Evolutionary conservation across 1,140 invertebrate genomes (phyloP).

Genomic region (Plodia interpunctella): DNA sequence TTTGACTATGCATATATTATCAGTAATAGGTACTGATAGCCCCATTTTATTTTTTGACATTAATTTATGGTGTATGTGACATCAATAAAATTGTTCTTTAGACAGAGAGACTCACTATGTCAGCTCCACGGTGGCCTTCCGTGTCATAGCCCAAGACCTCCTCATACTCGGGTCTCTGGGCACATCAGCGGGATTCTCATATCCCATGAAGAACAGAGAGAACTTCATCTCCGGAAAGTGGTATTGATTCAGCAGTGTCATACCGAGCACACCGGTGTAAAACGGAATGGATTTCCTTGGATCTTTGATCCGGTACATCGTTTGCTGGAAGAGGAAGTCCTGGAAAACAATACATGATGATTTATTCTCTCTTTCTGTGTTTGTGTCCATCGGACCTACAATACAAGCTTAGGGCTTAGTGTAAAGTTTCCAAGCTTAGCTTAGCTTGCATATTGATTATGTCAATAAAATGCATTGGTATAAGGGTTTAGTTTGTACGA

Average conservation of each 20-base stretch:
- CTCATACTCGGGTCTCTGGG: constrained; percentile 83
- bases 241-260: constrained; percentile 91
- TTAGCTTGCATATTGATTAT: too few relatives aligned
- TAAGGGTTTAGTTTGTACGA: too few relatives aligned
- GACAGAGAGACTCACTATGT: constrained; percentile 67
- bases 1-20: too few relatives aligned
- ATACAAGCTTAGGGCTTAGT: too few relatives aligned
- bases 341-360: constrained; percentile 59
- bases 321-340: constrained; percentile 96
- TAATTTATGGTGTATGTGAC: too few relatives aligned
- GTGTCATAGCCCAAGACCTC: constrained; percentile 86
- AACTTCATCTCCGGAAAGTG: constrained; percentile 95
- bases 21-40: too few relatives aligned
- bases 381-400: too few relatives aligned
- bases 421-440: too few relatives aligned
- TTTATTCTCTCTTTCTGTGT: too few relatives aligned
- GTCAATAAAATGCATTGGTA: too few relatives aligned
- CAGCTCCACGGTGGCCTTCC: constrained; percentile 93
- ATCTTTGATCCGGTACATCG: constrained; percentile 97
- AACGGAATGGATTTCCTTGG: constrained; percentile 91
- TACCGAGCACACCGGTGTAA: constrained; percentile 93
- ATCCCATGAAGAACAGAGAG: constrained; percentile 95
- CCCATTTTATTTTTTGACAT: too few relatives aligned
- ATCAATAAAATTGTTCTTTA: too few relatives aligned
- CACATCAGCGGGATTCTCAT: constrained; percentile 86